Evolutionary conservation across 2,888 invertebrate species (phyloP), one percentile per base, ranked within the genome.

Genomic region (Tortrix viridana): DNA sequence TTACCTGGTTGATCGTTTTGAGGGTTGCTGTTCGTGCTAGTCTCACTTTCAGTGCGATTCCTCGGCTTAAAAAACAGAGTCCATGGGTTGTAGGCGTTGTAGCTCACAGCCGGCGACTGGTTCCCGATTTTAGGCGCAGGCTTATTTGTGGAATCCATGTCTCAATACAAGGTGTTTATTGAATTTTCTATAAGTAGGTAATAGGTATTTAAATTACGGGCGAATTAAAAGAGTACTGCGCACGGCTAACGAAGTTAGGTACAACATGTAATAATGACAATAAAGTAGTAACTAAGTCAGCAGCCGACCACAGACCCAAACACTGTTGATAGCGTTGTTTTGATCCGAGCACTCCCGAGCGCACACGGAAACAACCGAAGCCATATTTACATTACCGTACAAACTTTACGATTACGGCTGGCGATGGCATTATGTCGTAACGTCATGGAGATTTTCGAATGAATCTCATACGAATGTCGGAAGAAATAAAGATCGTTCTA

Each of bases 61-160:
- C 92, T 82, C 57, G 85, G 70, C 56, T 73, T 86, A 69, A 91
- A 90, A 68, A 90, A 79, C 69, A 89, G 81, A 82, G 86, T 90
- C 88, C 87, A 91, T 41, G 91, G 90, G 67, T 79, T 89, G 69
- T 88, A 89, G 68, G 91, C 89, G 67, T 79, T 89, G 69, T 88
- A 89, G 68, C 71, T 82, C 3, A 79, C 71, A 65, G 67, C 74
- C 62, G 78, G 81, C 0, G 77, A 62, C 61, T 76, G 77, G 67
- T 80, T 84, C 66, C 73, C 79, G 52, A 69, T 78, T 69, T 87
- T 86, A 9, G 82, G 37, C 0, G 70, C 67, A 43, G 74, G 71
- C 71, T 91, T 89, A 65, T 75, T 85, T 12, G 79, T 71, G 55
- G 88, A 77, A 83, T 91, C 88, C 92, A 92, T 84, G 16, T 67